phyloP scores from a whole-genome alignment of 92 coral and sea anemone genomes.

The Epizoanthus stellaris region DNA sequence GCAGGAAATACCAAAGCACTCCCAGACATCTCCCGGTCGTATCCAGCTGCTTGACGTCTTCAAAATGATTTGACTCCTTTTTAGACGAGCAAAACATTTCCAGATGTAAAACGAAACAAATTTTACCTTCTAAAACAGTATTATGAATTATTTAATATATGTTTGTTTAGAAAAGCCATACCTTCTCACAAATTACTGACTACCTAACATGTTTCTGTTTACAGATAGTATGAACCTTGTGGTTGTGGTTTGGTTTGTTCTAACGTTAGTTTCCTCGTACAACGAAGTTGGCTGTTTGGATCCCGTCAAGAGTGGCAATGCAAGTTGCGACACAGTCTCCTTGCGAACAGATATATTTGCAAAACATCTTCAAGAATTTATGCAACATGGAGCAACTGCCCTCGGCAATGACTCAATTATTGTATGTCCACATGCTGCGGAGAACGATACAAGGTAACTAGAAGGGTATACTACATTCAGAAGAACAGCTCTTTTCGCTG shows the following conservation, averaged over 20 bases:
- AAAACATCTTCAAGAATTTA: neutral
- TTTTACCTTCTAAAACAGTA: no score
- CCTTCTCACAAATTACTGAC: no score
- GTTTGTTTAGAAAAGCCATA: no score
- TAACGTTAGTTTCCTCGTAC: neutral
- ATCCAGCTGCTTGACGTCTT: no score
- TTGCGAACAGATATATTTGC: neutral
- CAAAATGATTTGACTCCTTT: no score
- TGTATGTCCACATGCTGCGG: neutral
- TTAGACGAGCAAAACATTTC: no score
- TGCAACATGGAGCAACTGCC: neutral
- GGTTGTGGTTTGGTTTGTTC: neutral
- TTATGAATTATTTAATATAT: no score
- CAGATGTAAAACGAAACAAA: no score
- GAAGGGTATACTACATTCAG: neutral
- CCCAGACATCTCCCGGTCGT: no score
- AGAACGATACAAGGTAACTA: neutral
- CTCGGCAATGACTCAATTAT: neutral
- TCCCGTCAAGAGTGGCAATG: neutral
- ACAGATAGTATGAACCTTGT: neutral
- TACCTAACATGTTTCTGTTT: neutral
- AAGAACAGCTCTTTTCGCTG: no score
- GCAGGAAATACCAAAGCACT: no score
- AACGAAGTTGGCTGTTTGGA: neutral
- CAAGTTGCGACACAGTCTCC: neutral